Base-by-base conservation (phyloP, 35 echinoderm and acorn worm genomes). In the Lytechinus pictus region DNA sequence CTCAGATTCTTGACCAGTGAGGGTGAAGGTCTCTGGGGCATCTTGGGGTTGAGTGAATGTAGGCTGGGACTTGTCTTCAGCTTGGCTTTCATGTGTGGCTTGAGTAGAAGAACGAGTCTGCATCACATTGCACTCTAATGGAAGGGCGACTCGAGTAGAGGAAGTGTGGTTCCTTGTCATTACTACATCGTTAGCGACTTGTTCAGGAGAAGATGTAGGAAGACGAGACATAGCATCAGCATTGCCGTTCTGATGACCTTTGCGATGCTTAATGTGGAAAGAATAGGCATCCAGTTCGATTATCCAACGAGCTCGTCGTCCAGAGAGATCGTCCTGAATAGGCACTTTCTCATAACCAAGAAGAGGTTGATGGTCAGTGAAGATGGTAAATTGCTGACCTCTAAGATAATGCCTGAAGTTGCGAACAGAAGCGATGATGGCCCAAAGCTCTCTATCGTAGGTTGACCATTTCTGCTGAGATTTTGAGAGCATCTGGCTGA, bases 341-440 rank as follows among this genome's bases (percentile, higher is more conserved):
- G 92, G 92, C 3, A 95, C 52, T 58, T 90, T 94, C 19, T 14
- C 51, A 10, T 95, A 92, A 12, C 92, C 60, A 51, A 91, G 5
- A 4, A 98, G 87, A 0, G 95, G 95, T 90, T 96, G 93, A 52
- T 98, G 97, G 58, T 98, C 97, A 8, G 96, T 97, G 9, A 96
- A 57, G 94, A 97, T 95, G n/a, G 61, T 86, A 52, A 97, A 96
- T 19, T 29, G 52, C 29, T 71, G 92, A 16, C 86, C 94, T 19
- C 89, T 9, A 3, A 96, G 96, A 91, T 97, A 98, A 71, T 98
- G 95, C 21, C 91, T 27, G 86, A 99, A 99, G 51, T 98, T 94
- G 27, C 96, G 90, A 4, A 98, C 86, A 52, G 96, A 87, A 94
- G 96, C 92, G 6, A 96, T 96, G 52, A 97, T 97, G 19, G 96